These are phyloP conservation scores for Matsumurasca onukii DNA, from an alignment of 1,140 invertebrate species.

Conservation along the genomic window DNA sequence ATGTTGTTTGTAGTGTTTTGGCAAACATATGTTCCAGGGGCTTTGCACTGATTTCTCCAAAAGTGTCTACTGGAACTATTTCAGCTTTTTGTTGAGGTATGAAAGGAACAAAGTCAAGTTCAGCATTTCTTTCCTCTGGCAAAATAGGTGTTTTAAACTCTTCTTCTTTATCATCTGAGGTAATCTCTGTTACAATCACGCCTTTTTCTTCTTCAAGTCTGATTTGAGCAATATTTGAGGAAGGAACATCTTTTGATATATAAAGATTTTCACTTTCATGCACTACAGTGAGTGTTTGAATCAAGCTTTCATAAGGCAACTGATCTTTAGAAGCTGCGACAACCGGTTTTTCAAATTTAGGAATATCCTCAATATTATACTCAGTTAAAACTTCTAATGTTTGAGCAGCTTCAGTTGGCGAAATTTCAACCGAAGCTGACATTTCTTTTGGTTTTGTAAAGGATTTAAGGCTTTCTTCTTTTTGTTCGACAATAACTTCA, in stretches of 20 bases:
- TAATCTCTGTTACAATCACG: constrained; percentile 44
- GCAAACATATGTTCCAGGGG: constrained; percentile 28
- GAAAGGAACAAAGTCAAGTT: constrained; percentile 34
- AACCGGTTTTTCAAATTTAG: constrained; percentile 32
- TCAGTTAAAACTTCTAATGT: constrained; percentile 43
- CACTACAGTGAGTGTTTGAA: constrained; percentile 50
- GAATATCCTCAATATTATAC: constrained; percentile 37
- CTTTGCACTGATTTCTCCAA: constrained; percentile 35
- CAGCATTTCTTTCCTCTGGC: constrained; percentile 36
- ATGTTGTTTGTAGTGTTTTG: constrained; percentile 33
- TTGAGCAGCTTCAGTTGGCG: constrained; percentile 46
- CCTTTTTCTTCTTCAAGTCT: constrained; percentile 47
- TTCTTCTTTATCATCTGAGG: constrained; percentile 45
- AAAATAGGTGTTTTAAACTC: constrained; percentile 22
- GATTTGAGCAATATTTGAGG: constrained; percentile 43
- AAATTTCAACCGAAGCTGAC: constrained; percentile 39
- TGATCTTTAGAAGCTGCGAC: constrained; percentile 42
- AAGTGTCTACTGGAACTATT: constrained; percentile 37
- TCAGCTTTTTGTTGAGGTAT: constrained; percentile 43
- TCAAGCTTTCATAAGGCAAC: constrained; percentile 53
- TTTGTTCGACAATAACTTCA: constrained; percentile 52
- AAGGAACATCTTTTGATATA: constrained; percentile 45
- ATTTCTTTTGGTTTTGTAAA: constrained; percentile 46
- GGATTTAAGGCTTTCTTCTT: constrained; percentile 49
- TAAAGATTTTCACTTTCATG: constrained; percentile 51